Evolutionary conservation across 2,888 invertebrate genomes (phyloP), one percentile per base, ranked within the genome.

Genomic region (Spatulosminthurus flaviceps): DNA sequence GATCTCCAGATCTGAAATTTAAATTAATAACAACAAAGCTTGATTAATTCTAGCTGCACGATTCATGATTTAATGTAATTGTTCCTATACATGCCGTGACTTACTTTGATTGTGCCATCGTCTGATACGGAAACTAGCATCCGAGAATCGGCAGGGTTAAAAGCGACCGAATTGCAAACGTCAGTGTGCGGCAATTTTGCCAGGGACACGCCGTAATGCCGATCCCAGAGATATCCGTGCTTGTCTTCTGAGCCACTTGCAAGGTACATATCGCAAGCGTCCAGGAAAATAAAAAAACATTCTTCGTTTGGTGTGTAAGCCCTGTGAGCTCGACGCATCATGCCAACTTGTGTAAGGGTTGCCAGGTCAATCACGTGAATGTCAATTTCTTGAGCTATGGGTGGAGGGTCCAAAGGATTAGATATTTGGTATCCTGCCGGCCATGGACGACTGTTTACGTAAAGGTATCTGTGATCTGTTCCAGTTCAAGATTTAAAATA

Each of bases 201-300:
- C 81, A 95, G 88, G 86, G 93, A 93, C 5, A 92, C 90, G 5
- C 94, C 94, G 86, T 94, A 95, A 86, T 94, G 94, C 75, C 94
- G 89, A 21, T 71, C 70, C 70, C 70, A 71, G 60, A 64, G 41
- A 87, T 94, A 94, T 0, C 93, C 94, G 86, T 93, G 92, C 86
- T 92, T 92, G 87, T 94, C 94, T 88, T 95, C 94, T 34, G 94
- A 93, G 13, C 95, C 95, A 88, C 94, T 94, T 61, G 94, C 94
- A 13, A 95, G 93, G 87, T 93, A 95, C 86, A 93, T 92, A 83
- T 93, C 91, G 86, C 92, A 92, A 5, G 94, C 94, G 87, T 95
- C 94, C 69, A 95, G 89, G 87, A 95, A 95, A 86, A 95, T 94
- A 86, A 94, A 94, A 87, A 94, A 95, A 86, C 94, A 95, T 86